Conservation (phyloP, 2,113 vertebrate species). For the Cervus canadensis region DNA sequence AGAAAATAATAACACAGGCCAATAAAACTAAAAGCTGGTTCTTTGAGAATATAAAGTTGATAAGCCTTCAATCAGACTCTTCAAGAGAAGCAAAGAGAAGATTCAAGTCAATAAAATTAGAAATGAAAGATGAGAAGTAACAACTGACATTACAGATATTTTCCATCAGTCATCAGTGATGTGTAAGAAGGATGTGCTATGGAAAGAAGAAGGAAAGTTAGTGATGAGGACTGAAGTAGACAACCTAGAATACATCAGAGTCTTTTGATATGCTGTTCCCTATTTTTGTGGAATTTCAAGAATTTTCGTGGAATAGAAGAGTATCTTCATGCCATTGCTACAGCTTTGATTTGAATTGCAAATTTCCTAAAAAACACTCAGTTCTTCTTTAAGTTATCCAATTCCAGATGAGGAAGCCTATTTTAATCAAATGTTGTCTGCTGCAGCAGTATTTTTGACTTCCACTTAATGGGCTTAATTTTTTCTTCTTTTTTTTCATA, state of each 20-base stretch:
- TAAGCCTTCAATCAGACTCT: not conserved
- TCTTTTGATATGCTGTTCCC: not conserved
- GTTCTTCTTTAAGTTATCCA: not conserved
- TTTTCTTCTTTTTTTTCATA: not conserved
- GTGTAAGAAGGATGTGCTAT: not conserved
- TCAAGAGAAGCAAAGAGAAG: not conserved
- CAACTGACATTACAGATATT: not conserved
- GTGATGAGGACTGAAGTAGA: not conserved
- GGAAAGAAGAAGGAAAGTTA: not conserved
- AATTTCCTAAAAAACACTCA: not conserved
- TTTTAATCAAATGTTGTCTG: not conserved
- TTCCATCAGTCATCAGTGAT: not conserved
- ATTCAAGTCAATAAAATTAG: not conserved
- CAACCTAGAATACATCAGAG: not conserved
- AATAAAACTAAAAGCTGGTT: not conserved
- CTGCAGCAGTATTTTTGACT: not conserved
- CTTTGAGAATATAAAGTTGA: not conserved
- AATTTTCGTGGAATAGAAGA: not conserved
- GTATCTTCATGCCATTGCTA: not conserved
- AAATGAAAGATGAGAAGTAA: not conserved
- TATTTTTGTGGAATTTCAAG: not conserved
- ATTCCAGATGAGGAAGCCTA: not conserved
- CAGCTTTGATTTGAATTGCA: not conserved
- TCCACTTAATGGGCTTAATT: not conserved
- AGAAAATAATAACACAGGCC: not conserved